Conservation (phyloP, 2,888 invertebrate genomes). For the Coecobrya sp. region DNA sequence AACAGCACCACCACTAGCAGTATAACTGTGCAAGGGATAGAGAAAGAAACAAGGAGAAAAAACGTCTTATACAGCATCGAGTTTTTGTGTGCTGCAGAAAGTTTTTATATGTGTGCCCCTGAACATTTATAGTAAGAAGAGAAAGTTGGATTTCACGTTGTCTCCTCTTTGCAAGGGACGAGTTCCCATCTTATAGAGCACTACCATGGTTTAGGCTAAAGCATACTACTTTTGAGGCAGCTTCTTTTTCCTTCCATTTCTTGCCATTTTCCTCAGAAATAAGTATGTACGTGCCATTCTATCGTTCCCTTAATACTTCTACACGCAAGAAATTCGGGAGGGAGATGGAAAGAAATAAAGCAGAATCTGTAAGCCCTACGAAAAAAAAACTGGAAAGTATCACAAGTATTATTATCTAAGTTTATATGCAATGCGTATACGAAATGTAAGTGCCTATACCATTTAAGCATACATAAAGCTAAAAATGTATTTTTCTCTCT, state of each 20-base stretch:
- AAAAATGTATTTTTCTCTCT: slow-evolving; percentile 30
- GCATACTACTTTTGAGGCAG: slow-evolving; percentile 39
- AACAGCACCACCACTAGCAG: not conserved
- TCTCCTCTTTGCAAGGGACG: slow-evolving; percentile 38
- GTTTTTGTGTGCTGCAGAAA: slow-evolving; percentile 55
- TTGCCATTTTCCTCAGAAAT: slow-evolving; percentile 48
- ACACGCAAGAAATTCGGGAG: not conserved
- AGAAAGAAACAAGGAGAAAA: not conserved
- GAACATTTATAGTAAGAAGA: slow-evolving; percentile 51
- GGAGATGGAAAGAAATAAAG: slow-evolving; percentile 46
- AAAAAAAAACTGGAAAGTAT: slow-evolving; percentile 41
- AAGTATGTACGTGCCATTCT: slow-evolving; percentile 37
- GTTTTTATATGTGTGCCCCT: slow-evolving; percentile 52
- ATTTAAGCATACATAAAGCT: slow-evolving; percentile 41
- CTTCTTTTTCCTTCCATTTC: slow-evolving; percentile 55
- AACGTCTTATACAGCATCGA: slow-evolving; percentile 35
- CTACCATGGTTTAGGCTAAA: slow-evolving; percentile 9
- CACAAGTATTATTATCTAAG: slow-evolving; percentile 49
- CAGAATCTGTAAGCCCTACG: slow-evolving; percentile 31
- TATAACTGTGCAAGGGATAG: slow-evolving; percentile 5
- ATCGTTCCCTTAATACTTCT: slow-evolving; percentile 30
- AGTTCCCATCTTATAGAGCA: slow-evolving; percentile 34
- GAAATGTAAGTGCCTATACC: slow-evolving; percentile 59
- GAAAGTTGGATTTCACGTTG: slow-evolving; percentile 48
- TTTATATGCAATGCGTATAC: slow-evolving; percentile 59